phyloP scores from a whole-genome alignment of 2,888 invertebrate genomes.

The Calephelis perditalis region DNA sequence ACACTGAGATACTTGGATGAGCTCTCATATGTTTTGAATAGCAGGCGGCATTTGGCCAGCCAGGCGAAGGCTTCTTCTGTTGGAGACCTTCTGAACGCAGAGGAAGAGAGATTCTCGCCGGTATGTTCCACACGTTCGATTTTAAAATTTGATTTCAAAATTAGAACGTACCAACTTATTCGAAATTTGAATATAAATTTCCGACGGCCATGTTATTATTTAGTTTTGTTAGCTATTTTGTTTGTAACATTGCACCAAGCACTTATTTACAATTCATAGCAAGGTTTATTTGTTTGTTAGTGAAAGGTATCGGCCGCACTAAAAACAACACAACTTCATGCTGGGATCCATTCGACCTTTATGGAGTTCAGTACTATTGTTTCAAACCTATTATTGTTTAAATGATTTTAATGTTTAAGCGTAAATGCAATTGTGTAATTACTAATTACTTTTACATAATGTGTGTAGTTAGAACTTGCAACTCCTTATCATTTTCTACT shows the following conservation, averaged over 20 bases:
- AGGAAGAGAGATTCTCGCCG: conserved; percentile 62
- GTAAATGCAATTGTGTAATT: conserved; percentile 1
- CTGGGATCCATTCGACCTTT: conserved; percentile 29
- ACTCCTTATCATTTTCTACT: no score
- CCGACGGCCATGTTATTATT: background rate
- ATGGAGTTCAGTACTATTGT: conserved; percentile 29
- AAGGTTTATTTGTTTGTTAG: conserved; percentile 15
- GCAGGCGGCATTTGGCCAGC: conserved; percentile 56
- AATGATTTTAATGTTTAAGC: background rate
- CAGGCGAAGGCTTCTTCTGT: conserved; percentile 72
- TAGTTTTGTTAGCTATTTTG: conserved; percentile 9
- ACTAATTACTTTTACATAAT: conserved; percentile 3
- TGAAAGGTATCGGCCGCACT: conserved; percentile 24
- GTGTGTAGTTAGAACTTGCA: background rate
- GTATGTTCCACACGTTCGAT: conserved; percentile 38
- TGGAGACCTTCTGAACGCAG: conserved; percentile 67
- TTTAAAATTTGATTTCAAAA: conserved; percentile 10
- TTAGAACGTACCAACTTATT: background rate
- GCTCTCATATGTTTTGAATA: conserved; percentile 68
- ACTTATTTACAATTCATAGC: background rate
- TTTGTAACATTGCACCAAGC: background rate
- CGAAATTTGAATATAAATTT: conserved; percentile 3
- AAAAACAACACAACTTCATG: conserved; percentile 22
- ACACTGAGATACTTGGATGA: conserved; percentile 74
- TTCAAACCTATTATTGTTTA: conserved; percentile 12